Evolutionary conservation across 2,113 vertebrate genomes (phyloP), one percentile per base, ranked within the genome.

Genomic region (Cacatua alba): DNA sequence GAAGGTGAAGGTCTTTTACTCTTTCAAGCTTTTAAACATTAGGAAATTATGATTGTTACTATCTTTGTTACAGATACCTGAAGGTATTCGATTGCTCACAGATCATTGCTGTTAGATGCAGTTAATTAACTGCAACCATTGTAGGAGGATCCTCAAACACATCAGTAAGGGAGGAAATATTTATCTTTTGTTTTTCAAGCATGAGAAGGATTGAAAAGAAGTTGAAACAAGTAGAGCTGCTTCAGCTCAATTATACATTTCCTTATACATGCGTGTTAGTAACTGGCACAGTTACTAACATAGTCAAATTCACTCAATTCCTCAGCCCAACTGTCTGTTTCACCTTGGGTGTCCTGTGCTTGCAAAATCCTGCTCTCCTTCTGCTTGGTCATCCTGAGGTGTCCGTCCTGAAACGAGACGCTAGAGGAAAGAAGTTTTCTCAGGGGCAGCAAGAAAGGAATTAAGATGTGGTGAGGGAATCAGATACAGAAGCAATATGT

Each of bases 121-220:
- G 28, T 29, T 92, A 79, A 79, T 83, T 55, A 90, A 62, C 39
- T 35, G 13, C 64, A 86, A 37, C 69, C 16, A 15, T 64, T 92
- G n/a, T 41, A 57, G 41, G 49, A 92, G 37, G 21, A 69, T 64
- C 74, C 67, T 79, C 20, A 52, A 53, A 90, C 89, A 37, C 48
- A 33, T 92, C 55, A 51, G 19, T 39, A 49, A 57, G 16, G 39
- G 23, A 74, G 10, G 31, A 88, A 80, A 59, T 67, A 64, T 31
- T 79, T 92, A 18, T 68, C 25, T 72, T 93, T 91, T 88, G 28
- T 82, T 88, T 60, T 65, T 48, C 6, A 14, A 63, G 43, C 65
- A 46, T 33, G 24, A n/a, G 63, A 67, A 63, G 31, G 57, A 26
- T 83, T 90, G 88, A 83, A 94, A 94, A 86, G 35, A 90, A 95